phyloP scores from a whole-genome alignment of 2,113 vertebrate species.

The Montifringilla adamsi region DNA sequence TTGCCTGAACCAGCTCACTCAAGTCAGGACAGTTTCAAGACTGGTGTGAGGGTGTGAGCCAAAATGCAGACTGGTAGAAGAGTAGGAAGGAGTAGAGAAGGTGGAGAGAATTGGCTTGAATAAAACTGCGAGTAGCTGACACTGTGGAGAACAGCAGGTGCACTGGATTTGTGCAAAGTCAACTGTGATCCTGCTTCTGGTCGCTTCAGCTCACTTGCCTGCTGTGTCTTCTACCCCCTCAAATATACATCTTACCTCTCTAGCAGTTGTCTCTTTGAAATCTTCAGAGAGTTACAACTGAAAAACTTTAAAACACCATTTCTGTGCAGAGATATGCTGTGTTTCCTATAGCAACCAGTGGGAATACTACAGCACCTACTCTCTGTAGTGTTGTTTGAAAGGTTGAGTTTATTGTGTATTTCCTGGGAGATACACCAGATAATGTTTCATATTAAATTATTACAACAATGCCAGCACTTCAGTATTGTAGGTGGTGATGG shows the following conservation, averaged over 20 bases:
- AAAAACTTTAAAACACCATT: background rate
- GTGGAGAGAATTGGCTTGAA: background rate
- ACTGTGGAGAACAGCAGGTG: background rate
- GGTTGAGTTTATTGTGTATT: background rate
- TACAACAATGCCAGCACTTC: background rate
- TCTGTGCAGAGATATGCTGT: rapidly evolving
- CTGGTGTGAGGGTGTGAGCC: background rate
- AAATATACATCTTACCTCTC: background rate
- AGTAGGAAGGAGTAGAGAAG: background rate
- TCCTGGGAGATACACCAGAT: background rate
- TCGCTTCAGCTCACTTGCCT: background rate
- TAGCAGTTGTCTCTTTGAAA: background rate
- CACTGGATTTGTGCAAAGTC: background rate
- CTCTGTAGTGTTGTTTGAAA: background rate
- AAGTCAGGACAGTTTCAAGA: background rate
- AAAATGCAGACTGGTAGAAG: background rate
- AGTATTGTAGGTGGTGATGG: background rate
- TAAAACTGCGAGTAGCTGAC: background rate
- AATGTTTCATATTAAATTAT: background rate
- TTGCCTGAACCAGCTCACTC: background rate
- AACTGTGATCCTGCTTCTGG: background rate
- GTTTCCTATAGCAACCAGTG: background rate
- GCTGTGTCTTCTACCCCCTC: background rate
- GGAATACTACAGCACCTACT: background rate
- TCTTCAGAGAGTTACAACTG: background rate